A percentile compares a stretch with the other conserved stretches of the same genome.
Conservation (phyloP, 2,888 invertebrate genomes). For the Leucophenga maculata region DNA sequence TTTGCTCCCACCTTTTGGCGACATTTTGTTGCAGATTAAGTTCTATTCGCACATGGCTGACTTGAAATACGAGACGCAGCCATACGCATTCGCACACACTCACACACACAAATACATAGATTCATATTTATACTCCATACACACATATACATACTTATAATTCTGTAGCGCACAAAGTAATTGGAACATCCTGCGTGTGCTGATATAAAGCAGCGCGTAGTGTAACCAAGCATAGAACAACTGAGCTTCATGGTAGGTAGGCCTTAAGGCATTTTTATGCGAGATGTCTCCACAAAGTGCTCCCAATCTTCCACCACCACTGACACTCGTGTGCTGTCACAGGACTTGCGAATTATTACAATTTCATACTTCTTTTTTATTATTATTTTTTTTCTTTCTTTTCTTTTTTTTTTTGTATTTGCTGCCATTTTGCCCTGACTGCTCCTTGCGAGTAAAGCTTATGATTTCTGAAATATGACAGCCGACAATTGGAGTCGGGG, state of each 20-base stretch:
- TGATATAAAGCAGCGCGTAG: slow-evolving; percentile 65
- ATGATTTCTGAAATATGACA: slow-evolving; percentile 70
- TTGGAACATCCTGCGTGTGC: slow-evolving; percentile 69
- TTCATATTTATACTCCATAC: slow-evolving; percentile 35
- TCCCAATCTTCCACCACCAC: background rate
- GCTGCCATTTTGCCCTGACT: background rate
- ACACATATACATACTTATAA: slow-evolving; percentile 30
- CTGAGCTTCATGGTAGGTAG: slow-evolving; percentile 16
- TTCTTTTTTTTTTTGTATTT: slow-evolving; percentile 10
- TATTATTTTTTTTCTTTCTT: slow-evolving; percentile 29
- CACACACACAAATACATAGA: slow-evolving; percentile 29
- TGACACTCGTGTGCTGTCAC: background rate
- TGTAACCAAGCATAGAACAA: background rate
- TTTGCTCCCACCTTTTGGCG: slow-evolving; percentile 63
- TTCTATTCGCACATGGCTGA: slow-evolving; percentile 71
- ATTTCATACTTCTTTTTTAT: slow-evolving; percentile 67
- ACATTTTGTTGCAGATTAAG: slow-evolving; percentile 72
- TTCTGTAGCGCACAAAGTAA: slow-evolving; percentile 57
- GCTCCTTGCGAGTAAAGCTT: slow-evolving; percentile 61
- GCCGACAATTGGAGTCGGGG: slow-evolving; percentile 29
- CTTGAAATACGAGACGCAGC: slow-evolving; percentile 68
- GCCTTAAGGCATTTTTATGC: slow-evolving; percentile 63
- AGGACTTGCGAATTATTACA: slow-evolving; percentile 63
- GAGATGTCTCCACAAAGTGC: slow-evolving; percentile 42
- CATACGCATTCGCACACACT: slow-evolving; percentile 37